Conservation (phyloP, 2,888 invertebrate species). For the Orthonevra nobilis region DNA sequence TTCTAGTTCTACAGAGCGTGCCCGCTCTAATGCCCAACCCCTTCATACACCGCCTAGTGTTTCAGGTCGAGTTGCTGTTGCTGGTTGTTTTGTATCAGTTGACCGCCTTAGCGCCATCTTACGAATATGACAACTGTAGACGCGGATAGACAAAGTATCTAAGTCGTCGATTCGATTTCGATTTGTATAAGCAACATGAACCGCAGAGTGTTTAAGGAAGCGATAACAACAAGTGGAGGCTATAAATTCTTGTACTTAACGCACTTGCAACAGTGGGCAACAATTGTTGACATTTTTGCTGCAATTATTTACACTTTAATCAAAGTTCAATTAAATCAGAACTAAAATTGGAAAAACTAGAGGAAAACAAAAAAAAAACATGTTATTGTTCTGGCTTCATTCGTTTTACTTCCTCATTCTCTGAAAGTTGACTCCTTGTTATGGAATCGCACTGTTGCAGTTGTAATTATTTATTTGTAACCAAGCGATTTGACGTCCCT, state of each 20-base stretch:
- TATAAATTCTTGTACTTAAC: conserved; percentile 66
- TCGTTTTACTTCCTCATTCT: conserved; percentile 66
- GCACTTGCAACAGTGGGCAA: conserved; percentile 31
- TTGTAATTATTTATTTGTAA: conserved; percentile 17
- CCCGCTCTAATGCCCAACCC: no score
- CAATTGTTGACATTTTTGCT: conserved; percentile 65
- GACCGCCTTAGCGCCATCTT: conserved; percentile 64
- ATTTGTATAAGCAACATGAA: conserved; percentile 53
- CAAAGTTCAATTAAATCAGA: conserved; percentile 68
- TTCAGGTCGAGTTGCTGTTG: no score
- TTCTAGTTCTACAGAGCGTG: conserved; percentile 41
- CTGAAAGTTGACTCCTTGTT: conserved; percentile 31
- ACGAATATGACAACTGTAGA: conserved; percentile 59
- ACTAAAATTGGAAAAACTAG: no score
- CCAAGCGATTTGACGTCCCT: no score
- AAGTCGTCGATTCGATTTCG: conserved; percentile 32
- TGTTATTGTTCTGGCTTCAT: conserved; percentile 65
- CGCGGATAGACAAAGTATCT: conserved; percentile 45
- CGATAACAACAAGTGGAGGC: conserved; percentile 63
- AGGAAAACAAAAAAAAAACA: conserved; percentile 49
- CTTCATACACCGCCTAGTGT: no score
- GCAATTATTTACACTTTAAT: conserved; percentile 67
- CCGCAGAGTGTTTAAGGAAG: conserved; percentile 66
- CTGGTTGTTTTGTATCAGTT: no score
- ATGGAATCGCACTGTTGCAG: background rate